phyloP scores from a whole-genome alignment of 2,113 vertebrate species.

The Mustelus asterias region DNA sequence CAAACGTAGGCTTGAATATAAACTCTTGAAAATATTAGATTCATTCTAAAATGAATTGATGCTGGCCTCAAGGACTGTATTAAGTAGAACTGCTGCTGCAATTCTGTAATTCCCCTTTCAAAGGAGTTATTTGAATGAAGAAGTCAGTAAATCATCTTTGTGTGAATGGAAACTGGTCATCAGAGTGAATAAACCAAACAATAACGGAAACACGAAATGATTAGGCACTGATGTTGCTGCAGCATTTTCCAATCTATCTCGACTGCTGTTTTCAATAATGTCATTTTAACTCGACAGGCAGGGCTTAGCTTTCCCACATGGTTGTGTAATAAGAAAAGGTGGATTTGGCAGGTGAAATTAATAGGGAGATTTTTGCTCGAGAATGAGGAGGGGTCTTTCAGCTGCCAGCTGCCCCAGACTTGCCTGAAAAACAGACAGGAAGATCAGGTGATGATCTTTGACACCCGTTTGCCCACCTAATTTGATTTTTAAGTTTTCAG shows the following conservation, averaged over 20 bases:
- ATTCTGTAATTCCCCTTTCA: not conserved
- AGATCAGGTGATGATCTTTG: not conserved
- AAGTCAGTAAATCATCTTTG: not conserved
- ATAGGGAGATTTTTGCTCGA: not conserved
- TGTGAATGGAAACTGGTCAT: not conserved
- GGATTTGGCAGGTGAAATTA: not conserved
- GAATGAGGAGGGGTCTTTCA: not conserved
- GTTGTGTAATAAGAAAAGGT: not conserved
- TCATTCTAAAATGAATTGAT: not conserved
- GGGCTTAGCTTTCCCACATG: not conserved
- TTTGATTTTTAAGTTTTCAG: not conserved
- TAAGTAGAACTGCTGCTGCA: not conserved
- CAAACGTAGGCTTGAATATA: not conserved
- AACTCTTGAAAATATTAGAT: not conserved
- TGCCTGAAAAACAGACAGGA: not conserved
- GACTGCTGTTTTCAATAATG: not conserved
- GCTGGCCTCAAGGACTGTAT: not conserved
- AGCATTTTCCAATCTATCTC: not conserved
- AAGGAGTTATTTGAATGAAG: not conserved
- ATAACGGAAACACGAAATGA: not conserved
- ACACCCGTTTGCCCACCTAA: not conserved
- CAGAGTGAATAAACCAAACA: not conserved
- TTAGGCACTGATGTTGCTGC: not conserved
- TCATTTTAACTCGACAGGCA: not conserved
- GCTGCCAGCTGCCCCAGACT: not conserved